A percentile compares a stretch with the other conserved stretches of the same genome.
Evolutionary conservation across 1,140 invertebrate species (phyloP).

Genomic region (Andricus grossulariae): DNA sequence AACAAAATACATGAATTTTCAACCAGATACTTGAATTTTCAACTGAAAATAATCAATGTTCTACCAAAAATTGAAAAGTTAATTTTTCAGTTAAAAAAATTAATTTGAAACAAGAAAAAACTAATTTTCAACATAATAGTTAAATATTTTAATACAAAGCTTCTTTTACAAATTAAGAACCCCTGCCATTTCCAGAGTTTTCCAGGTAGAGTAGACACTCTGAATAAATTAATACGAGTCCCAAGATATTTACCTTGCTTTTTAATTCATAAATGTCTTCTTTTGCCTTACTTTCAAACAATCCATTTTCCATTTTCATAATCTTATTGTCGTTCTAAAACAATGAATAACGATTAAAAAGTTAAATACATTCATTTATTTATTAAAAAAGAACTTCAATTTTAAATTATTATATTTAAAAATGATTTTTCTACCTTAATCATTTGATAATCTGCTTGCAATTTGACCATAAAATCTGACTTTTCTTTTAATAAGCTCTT

Average conservation of each 20-base stretch:
- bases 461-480: slow-evolving; percentile 55
- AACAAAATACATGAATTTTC: too few relatives aligned
- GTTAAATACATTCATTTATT: slow-evolving; percentile 24
- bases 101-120: too few relatives aligned
- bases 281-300: slow-evolving; percentile 56
- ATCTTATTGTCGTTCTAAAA: slow-evolving; percentile 66
- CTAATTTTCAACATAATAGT: too few relatives aligned
- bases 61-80: too few relatives aligned
- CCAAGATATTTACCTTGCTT: slow-evolving; percentile 54
- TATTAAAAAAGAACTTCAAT: background rate
- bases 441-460: slow-evolving; percentile 65
- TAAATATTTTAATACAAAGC: too few relatives aligned
- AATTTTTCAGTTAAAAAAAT: too few relatives aligned
- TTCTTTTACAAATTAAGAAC: too few relatives aligned
- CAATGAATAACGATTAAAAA: slow-evolving; percentile 28
- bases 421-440: slow-evolving; percentile 56
- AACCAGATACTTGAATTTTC: too few relatives aligned
- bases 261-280: slow-evolving; percentile 57
- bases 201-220: too few relatives aligned
- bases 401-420: background rate
- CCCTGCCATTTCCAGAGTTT: too few relatives aligned
- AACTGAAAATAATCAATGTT: too few relatives aligned
- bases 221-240: background rate
- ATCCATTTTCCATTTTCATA: slow-evolving; percentile 55
- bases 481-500: slow-evolving; percentile 59